These are phyloP conservation scores for Mya arenaria DNA, from an alignment of 1,140 invertebrate species.

Conservation along the genomic window DNA sequence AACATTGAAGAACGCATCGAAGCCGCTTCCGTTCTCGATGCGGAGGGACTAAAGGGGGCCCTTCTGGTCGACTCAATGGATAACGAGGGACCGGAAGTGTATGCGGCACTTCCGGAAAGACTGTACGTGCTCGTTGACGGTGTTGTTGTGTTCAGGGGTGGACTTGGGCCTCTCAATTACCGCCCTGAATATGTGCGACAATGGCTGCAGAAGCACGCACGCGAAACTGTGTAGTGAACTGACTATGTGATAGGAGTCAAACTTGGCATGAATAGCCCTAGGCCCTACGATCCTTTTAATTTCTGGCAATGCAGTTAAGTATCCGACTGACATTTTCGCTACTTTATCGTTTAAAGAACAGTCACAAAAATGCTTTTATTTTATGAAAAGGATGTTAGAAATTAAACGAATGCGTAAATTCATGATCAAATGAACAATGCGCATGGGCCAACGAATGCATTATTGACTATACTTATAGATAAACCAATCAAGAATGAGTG, in stretches of 20 bases:
- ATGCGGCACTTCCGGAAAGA: constrained; percentile 59
- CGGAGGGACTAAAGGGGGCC: constrained; percentile 1
- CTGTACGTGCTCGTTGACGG: constrained; percentile 64
- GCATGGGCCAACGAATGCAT: no score
- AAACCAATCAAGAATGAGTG: no score
- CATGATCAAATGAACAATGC: no score
- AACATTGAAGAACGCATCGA: constrained; percentile 51
- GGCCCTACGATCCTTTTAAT: no score
- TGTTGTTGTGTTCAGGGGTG: constrained; percentile 55
- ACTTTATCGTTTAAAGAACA: no score
- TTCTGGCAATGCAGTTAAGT: no score
- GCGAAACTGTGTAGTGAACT: not conserved
- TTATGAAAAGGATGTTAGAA: no score
- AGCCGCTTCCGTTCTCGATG: constrained; percentile 45
- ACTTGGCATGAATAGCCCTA: not conserved
- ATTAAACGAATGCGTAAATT: no score
- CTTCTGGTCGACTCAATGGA: constrained; percentile 61
- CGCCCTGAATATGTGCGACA: constrained; percentile 42
- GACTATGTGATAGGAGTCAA: not conserved
- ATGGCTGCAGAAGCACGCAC: constrained; percentile 6
- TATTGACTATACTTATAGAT: no score
- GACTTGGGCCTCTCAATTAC: constrained; percentile 57
- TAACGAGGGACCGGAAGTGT: constrained; percentile 46
- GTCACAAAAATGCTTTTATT: no score
- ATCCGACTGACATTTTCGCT: no score